Evolutionary conservation across 2,113 vertebrate species (phyloP), one percentile per base, ranked within the genome.

Genomic region (Varanus komodoensis): DNA sequence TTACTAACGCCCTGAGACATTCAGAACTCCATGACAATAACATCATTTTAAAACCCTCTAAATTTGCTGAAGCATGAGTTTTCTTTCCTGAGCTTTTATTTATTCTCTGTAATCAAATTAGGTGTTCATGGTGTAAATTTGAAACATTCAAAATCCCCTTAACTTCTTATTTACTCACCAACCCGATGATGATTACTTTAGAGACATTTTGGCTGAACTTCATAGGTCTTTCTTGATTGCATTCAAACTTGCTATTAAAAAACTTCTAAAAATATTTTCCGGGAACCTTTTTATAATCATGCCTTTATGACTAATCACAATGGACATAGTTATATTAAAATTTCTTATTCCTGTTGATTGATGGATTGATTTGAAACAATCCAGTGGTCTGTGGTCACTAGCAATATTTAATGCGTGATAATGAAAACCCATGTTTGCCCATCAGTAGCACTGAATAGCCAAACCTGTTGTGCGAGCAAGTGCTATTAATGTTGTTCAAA

Each of bases 71-170:
- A 94, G 82, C 79, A 77, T 54, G 32, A 27, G 17, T 92, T 95
- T 95, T 80, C 67, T 68, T 23, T 90, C 88, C 91, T 94, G 93
- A 95, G 93, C 19, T 68, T 92, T 19, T 82, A 14, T 48, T 87
- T 84, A 94, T 84, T 75, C 32, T 79, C 54, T 93, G 48, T 92
- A 95, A 96, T 89, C 25, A 89, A 95, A 92, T 88, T 57, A 50
- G 48, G 34, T 80, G 8, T 91, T 89, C 93, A 92, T 88, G 32
- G 44, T 69, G 77, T 93, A 89, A 14, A 73, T 95, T 93, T 84
- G 92, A 86, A 95, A 91, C 77, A 88, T 71, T 71, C 91, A 25
- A 94, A 94, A 90, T 81, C 81, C 75, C 89, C 84, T 88, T 79
- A 85, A 69, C 73, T n/a, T 29, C 8, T 88, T 27, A 92, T 95